Conservation (phyloP, 2,113 vertebrate species). For the Dunckerocampus dactyliophorus region DNA sequence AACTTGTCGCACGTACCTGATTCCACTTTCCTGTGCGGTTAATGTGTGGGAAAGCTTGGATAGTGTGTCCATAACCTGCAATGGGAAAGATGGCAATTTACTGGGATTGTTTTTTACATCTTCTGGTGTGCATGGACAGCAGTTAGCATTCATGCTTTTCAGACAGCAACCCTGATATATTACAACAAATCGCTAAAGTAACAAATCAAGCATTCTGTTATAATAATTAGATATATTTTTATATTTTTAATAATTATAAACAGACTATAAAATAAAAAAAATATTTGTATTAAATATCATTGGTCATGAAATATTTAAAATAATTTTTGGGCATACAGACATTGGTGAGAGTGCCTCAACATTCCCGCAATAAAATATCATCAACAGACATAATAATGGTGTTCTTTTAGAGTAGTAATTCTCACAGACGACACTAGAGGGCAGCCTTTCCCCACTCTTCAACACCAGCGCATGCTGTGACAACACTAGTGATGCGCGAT, state of each 20-base stretch:
- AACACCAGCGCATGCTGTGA: neutral
- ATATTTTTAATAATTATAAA: neutral
- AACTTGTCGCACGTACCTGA: conserved; percentile 75
- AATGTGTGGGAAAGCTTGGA: conserved; percentile 87
- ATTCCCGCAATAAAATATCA: neutral
- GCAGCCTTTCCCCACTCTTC: conserved; percentile 42
- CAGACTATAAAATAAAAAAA: neutral
- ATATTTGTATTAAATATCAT: no score
- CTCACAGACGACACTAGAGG: conserved; percentile 36
- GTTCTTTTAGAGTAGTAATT: conserved; percentile 10
- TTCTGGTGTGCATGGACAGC: no score
- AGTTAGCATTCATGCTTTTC: neutral
- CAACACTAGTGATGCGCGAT: no score
- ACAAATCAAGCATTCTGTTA: neutral
- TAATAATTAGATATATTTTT: no score
- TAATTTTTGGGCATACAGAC: neutral
- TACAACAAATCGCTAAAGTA: neutral
- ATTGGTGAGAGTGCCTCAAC: no score
- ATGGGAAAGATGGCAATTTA: conserved; percentile 12
- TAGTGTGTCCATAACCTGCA: conserved; percentile 92
- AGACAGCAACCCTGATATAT: neutral
- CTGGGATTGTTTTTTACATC: neutral
- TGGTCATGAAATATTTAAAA: neutral
- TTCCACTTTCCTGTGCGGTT: conserved; percentile 80
- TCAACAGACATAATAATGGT: neutral